Percentiles rank a stretch among this genome's conserved stretches.
Evolutionary conservation across 35 echinoderm and acorn worm species (phyloP).

Genomic region (Strongylocentrotus purpuratus): DNA sequence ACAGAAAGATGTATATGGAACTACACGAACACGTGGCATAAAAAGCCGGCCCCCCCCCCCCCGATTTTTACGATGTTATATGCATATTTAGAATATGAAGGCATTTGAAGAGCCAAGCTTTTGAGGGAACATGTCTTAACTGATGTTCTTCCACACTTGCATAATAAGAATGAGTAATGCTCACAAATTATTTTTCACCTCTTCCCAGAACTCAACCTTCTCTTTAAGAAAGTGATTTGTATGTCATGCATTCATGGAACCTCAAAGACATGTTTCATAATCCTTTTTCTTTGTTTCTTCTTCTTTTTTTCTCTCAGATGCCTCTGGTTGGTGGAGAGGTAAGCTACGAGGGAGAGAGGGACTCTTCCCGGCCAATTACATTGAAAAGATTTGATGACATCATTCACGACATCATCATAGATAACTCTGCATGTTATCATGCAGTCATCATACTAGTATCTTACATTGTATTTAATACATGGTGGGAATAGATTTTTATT

Average conservation of each 20-base stretch:
- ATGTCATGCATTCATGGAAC: not conserved
- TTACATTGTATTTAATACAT: not conserved
- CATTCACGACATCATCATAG: not conserved
- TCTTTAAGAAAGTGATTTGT: too few species aligned
- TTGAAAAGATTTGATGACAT: conserved; percentile 75
- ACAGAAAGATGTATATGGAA: too few species aligned
- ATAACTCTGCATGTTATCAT: not conserved
- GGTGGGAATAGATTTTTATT: not conserved
- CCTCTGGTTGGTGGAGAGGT: conserved; percentile 89
- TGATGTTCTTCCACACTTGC: too few species aligned
- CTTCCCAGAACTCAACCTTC: too few species aligned
- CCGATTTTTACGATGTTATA: too few species aligned
- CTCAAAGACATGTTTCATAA: not conserved
- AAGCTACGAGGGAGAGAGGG: conserved; percentile 78
- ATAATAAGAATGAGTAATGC: too few species aligned
- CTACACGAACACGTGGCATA: too few species aligned
- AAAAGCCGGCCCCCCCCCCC: too few species aligned
- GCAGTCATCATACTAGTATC: not conserved
- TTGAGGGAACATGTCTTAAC: too few species aligned
- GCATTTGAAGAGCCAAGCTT: too few species aligned
- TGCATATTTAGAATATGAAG: too few species aligned
- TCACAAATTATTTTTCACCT: too few species aligned
- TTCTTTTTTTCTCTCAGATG: conserved; percentile 59
- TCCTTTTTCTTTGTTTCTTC: conserved; percentile 20
- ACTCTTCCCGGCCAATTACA: conserved; percentile 92